A percentile compares a stretch with the other conserved stretches of the same genome.
Evolutionary conservation across 2,888 invertebrate species (phyloP).

Genomic region (Eilema sororculum): DNA sequence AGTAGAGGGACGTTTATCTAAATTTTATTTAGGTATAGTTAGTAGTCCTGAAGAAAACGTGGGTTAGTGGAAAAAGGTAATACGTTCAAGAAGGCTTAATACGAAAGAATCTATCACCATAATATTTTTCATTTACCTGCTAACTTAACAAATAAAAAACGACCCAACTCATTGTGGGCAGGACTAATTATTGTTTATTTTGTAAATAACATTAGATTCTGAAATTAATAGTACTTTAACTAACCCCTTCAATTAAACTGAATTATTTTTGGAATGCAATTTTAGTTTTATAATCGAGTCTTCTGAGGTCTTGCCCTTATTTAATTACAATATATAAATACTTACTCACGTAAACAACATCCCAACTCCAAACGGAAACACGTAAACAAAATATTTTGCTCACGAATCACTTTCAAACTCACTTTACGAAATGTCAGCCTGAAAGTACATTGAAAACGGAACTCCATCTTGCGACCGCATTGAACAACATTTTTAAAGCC

Average conservation of each 20-base stretch:
- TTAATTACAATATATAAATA: background rate
- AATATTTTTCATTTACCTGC: no score
- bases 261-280: no score
- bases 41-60: background rate
- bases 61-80: background rate
- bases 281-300: no score
- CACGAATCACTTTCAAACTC: conserved; percentile 48
- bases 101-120: no score
- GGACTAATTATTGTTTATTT: no score
- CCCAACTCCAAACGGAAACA: conserved; percentile 3
- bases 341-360: background rate
- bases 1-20: background rate
- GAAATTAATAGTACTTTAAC: no score
- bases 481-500: conserved; percentile 37
- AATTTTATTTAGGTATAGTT: background rate
- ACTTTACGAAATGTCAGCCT: conserved; percentile 39
- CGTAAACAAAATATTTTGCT: conserved; percentile 34
- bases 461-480: conserved; percentile 26
- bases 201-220: no score
- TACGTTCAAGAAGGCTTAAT: no score
- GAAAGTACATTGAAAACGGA: conserved; percentile 21
- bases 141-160: no score
- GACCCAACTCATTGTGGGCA: no score
- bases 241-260: no score
- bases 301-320: no score